These are phyloP conservation scores for Aphelenchoides besseyi DNA, from an alignment of 1,140 invertebrate species.

Conservation along the genomic window DNA sequence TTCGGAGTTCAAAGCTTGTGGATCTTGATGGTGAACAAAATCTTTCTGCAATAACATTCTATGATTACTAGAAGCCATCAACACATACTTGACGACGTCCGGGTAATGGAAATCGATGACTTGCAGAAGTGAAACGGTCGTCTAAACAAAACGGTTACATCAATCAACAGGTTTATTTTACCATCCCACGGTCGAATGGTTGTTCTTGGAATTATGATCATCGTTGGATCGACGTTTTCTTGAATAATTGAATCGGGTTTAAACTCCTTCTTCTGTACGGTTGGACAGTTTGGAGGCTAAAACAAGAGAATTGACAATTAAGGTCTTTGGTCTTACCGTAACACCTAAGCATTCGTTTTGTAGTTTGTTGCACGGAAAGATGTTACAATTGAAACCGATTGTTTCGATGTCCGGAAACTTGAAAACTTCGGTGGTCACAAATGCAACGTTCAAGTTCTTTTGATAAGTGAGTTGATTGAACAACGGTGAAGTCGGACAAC, in stretches of 20 bases:
- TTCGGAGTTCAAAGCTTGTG: not conserved
- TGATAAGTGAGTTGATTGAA: constrained; percentile 27
- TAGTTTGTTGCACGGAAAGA: constrained; percentile 35
- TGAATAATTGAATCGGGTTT: not conserved
- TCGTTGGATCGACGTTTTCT: not conserved
- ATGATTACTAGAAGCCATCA: not conserved
- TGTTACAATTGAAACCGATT: constrained; percentile 35
- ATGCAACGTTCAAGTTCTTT: constrained; percentile 31
- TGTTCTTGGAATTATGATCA: not conserved
- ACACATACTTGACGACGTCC: not conserved
- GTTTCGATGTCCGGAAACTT: constrained; percentile 34
- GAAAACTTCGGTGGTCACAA: constrained; percentile 35
- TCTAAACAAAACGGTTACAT: not conserved
- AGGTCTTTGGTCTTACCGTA: constrained; percentile 27
- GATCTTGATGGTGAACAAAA: not conserved
- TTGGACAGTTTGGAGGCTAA: constrained; percentile 9
- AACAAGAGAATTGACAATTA: not conserved
- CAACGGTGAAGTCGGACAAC: constrained; percentile 28
- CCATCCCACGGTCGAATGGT: not conserved
- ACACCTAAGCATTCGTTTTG: constrained; percentile 36
- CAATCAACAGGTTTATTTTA: not conserved
- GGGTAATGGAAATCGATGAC: not conserved
- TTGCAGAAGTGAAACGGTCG: not conserved
- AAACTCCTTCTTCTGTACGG: not conserved
- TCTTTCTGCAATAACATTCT: constrained; percentile 1